Evolutionary conservation across 2,888 invertebrate genomes (phyloP).

Genomic region (Conops quadrifasciatus): DNA sequence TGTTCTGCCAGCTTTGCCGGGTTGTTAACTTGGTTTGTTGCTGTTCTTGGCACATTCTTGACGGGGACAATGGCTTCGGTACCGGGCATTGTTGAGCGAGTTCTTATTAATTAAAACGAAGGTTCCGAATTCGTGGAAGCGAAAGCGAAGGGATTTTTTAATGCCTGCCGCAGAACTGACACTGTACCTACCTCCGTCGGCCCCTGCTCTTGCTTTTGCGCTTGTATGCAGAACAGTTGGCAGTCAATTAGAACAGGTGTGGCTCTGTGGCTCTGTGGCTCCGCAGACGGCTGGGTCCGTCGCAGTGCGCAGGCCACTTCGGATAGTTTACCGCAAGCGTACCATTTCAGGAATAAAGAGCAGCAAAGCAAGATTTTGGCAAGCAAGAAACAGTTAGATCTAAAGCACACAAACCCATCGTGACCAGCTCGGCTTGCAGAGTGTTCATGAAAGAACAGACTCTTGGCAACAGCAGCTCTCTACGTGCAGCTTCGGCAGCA

Average conservation of each 20-base stretch:
- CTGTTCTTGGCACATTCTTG: constrained; percentile 23
- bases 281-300: background rate
- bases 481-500: too few relatives aligned
- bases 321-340: too few relatives aligned
- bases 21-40: background rate
- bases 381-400: background rate
- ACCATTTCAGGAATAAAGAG: too few relatives aligned
- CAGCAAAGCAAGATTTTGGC: too few relatives aligned
- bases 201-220: background rate
- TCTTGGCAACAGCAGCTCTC: background rate
- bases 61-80: constrained; percentile 9
- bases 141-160: background rate
- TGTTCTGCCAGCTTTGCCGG: background rate
- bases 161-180: background rate
- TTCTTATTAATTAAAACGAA: constrained; percentile 26
- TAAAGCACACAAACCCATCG: background rate
- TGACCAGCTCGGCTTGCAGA: background rate
- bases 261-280: background rate
- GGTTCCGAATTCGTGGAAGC: constrained; percentile 16
- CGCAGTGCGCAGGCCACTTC: too few relatives aligned
- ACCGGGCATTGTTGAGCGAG: constrained; percentile 9
- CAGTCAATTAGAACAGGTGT: constrained; percentile 23
- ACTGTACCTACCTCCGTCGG: background rate
- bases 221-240: background rate
- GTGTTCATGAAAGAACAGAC: background rate